Evolutionary conservation across 2,888 invertebrate species (phyloP), one percentile per base, ranked within the genome.

Genomic region (Andrena dorsata): DNA sequence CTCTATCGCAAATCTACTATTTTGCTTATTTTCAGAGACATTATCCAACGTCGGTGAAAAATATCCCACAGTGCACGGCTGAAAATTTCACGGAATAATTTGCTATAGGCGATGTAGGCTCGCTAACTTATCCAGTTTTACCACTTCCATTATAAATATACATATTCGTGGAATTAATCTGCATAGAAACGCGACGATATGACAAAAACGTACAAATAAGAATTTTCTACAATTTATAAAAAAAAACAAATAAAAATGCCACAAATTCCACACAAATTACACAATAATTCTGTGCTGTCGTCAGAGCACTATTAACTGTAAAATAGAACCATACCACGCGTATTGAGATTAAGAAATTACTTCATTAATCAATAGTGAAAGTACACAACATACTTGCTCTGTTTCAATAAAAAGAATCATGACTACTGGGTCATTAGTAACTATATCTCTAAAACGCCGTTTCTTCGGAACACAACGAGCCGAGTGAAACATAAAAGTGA

Each of bases 311-410:
- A 56, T 56, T 23, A 56, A 26, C 10, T 10, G 26, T 3, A 56
- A 56, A 56, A 56, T 4, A 56, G 23, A 23, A 26, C 13, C 10
- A 26, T 56, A 26, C 56, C 23, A 56, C 10, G 10, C 8, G 56
- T 23, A 56, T 56, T 23, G 56, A 56, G 56, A 56, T 56, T 56
- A 56, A 56, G 56, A 56, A 56, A 23, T 56, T 56, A 56, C 23
- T 56, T 56, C 56, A 56, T 56, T 56, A 56, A 56, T 56, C 56
- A 56, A 23, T 23, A 23, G 56, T 56, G 26, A 56, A 56, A 56
- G 56, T 56, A 26, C 56, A 23, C 56, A 26, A 56, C 10, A 56
- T 13, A 56, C 53, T 53, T 53, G n/a, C 23, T 20, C 53, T 26
- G 13, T 26, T 10, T 56, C 23, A 26, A 23, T 41, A 23, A 23